A percentile compares a stretch with the other conserved stretches of the same genome.
These are phyloP conservation scores for Macaca fascicularis DNA, from an alignment of 2,113 vertebrate genomes.

Conservation along the genomic window T2T-MFA8v1.1 NC_088379.1:25614501-25615000, in stretches of 20 bases:
- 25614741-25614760: too few relatives aligned
- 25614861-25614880: background rate
- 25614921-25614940: background rate
- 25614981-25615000: background rate
- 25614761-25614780: background rate
- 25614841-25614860: background rate
- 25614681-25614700: background rate
- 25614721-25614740: background rate
- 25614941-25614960: conserved; percentile 9
- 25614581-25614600: background rate
- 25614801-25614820: background rate
- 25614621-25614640: background rate
- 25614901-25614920: background rate
- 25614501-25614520: background rate
- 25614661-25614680: background rate
- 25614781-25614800: background rate
- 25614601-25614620: background rate
- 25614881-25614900: background rate
- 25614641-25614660: background rate
- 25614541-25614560: background rate
- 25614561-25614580: background rate
- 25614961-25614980: background rate
- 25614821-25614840: background rate
- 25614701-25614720: background rate
- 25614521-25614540: background rate